phyloP scores from a whole-genome alignment of 1,140 invertebrate genomes.

The Diachasmimorpha longicaudata region DNA sequence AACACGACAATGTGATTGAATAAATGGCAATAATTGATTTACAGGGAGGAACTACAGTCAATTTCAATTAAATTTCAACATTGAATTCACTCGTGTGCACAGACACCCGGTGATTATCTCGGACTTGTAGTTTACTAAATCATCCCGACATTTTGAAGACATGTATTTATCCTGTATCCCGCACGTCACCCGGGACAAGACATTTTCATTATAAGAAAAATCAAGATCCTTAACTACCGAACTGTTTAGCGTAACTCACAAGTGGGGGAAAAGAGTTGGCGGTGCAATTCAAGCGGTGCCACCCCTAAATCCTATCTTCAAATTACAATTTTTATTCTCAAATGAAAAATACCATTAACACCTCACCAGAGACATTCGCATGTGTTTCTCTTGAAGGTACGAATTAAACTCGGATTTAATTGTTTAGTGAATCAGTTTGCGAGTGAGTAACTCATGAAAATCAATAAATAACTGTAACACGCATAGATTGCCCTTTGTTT shows the following conservation, averaged over 20 bases:
- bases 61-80: slow-evolving; percentile 12
- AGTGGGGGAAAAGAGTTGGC: not conserved
- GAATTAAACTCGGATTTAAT: not conserved
- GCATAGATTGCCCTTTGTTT: not conserved
- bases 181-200: not conserved
- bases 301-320: not conserved
- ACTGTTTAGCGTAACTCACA: too few species aligned
- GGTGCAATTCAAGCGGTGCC: not conserved
- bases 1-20: slow-evolving; percentile 1
- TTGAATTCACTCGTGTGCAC: not conserved
- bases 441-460: not conserved
- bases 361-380: too few species aligned
- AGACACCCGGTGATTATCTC: not conserved
- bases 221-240: not conserved
- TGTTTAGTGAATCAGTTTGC: not conserved
- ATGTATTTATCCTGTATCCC: slow-evolving; percentile 17
- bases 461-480: not conserved
- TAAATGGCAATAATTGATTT: slow-evolving; percentile 10
- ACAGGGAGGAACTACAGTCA: not conserved
- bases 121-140: not conserved
- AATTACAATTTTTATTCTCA: too few species aligned
- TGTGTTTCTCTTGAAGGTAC: not conserved
- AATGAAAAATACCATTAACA: too few species aligned
- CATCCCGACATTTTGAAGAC: not conserved
- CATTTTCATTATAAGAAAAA: not conserved